Evolutionary conservation across 2,797 vertebrate species (phyloP).

Genomic region (Oryzias dopingdopingensis): DNA sequence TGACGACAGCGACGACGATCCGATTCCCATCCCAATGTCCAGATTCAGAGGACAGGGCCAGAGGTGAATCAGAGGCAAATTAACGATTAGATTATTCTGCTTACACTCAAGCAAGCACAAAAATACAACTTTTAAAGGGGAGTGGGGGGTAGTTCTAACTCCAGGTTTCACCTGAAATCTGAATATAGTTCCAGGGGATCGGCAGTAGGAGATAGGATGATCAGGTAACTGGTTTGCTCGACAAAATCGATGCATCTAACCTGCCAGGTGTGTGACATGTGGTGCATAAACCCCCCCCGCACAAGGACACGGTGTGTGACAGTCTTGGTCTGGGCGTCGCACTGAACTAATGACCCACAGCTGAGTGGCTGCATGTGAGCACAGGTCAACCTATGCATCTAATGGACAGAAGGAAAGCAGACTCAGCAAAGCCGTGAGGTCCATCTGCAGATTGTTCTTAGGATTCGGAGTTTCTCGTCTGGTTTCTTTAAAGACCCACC

Average conservation of each 20-base stretch:
- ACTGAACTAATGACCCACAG: constrained; percentile 35
- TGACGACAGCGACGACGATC: constrained; percentile 95
- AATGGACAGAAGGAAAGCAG: constrained; percentile 13
- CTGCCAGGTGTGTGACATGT: constrained; percentile 50
- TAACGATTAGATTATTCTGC: not conserved
- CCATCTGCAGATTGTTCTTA: too few relatives aligned
- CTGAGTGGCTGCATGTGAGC: constrained; percentile 55
- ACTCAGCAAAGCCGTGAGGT: too few relatives aligned
- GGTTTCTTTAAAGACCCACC: too few relatives aligned
- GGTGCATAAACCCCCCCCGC: constrained; percentile 26
- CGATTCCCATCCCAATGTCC: constrained; percentile 90
- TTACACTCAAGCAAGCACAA: constrained; percentile 4
- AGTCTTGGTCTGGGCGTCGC: constrained; percentile 31
- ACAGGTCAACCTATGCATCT: constrained; percentile 28
- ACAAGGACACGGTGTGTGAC: constrained; percentile 17
- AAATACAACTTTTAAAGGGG: constrained; percentile 8
- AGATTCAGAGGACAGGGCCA: constrained; percentile 90
- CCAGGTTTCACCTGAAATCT: constrained; percentile 61
- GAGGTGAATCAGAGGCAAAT: constrained; percentile 75
- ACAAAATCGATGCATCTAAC: constrained; percentile 57
- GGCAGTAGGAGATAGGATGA: constrained; percentile 98
- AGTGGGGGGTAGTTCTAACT: constrained; percentile 10
- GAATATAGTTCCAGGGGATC: constrained; percentile 98
- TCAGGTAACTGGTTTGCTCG: constrained; percentile 87
- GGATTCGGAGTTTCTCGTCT: too few relatives aligned